Conservation (phyloP, 1,140 invertebrate genomes). For the Lucilia sericata region DNA sequence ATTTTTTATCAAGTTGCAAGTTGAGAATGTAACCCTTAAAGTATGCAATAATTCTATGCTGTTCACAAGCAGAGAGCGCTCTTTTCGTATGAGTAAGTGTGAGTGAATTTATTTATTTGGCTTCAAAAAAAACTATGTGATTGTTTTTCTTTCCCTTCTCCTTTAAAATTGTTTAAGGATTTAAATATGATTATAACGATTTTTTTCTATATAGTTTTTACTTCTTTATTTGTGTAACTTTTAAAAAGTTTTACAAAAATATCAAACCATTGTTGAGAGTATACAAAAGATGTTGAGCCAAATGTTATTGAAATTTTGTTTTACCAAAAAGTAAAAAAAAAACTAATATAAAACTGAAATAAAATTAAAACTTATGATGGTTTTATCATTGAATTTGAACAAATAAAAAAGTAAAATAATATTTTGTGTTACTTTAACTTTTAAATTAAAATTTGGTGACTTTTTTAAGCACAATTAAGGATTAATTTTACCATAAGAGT, state of each 20-base stretch:
- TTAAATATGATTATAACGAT: conserved; percentile 8
- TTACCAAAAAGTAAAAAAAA: neutral
- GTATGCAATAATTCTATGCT: conserved; percentile 8
- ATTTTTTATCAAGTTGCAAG: conserved; percentile 21
- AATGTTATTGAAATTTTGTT: conserved; percentile 3
- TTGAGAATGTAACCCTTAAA: conserved; percentile 38
- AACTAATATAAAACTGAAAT: neutral
- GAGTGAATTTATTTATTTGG: neutral
- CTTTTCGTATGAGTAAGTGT: neutral
- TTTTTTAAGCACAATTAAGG: neutral
- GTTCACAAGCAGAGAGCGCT: neutral
- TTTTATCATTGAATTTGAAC: neutral
- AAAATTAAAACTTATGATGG: neutral
- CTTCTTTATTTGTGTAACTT: neutral
- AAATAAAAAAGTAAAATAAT: neutral
- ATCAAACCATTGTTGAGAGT: neutral
- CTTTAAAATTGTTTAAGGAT: neutral
- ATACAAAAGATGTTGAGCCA: conserved; percentile 12
- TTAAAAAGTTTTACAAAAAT: neutral
- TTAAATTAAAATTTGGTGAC: neutral
- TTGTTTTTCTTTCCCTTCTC: neutral
- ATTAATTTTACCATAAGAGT: neutral
- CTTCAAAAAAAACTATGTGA: neutral
- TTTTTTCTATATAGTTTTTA: neutral
- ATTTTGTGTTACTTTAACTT: neutral